Evolutionary conservation across 1,140 invertebrate species (phyloP), one percentile per base, ranked within the genome.

Genomic region (Amphibalanus amphitrite): DNA sequence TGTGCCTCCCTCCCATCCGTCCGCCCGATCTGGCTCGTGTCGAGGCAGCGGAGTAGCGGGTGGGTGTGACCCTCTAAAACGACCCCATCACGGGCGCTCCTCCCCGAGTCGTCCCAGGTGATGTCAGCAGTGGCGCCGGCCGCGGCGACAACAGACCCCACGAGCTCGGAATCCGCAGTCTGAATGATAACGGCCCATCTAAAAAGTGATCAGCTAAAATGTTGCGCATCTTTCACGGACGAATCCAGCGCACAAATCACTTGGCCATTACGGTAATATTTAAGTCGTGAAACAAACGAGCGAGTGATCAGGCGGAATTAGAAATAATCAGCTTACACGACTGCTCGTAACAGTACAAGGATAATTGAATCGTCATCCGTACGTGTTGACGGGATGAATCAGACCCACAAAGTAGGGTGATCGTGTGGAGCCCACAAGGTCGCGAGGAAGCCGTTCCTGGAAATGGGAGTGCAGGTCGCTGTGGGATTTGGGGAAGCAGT

Each of bases 141-240:
- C 4, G 33, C 33, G 15, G 33, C 33, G 33, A 38, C 33, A 4
- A 38, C 47, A 59, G 10, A 20, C 47, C 10, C 10, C 20, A 23
- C 13, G 47, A 8, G 47, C 1, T 1, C 10, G 1, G 47, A 23
- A 23, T 59, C 47, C 47, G 13, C 13, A 8, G 47, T 23, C 20
- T 59, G 47, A 59, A 59, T 59, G 20, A 59, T 59, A 59, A 59
- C 1, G 20, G 13, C 47, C 20, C 47, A 23, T 59, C 47, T 23
- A 59, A 59, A 59, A 59, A 59, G 47, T 59, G 47, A 59, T 59
- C 47, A 59, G 47, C 47, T 59, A 59, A 59, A 59, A 59, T 59
- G 47, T 59, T 59, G 47, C 47, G 47, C 47, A 59, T 59, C 47
- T 59, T 59, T 59, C 47, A 59, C 47, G 47, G 47, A 13, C 47